Percentiles rank a stretch among this genome's conserved stretches.
Conservation (phyloP, 2,797 vertebrate genomes). For the Sebastes itinus region DNA sequence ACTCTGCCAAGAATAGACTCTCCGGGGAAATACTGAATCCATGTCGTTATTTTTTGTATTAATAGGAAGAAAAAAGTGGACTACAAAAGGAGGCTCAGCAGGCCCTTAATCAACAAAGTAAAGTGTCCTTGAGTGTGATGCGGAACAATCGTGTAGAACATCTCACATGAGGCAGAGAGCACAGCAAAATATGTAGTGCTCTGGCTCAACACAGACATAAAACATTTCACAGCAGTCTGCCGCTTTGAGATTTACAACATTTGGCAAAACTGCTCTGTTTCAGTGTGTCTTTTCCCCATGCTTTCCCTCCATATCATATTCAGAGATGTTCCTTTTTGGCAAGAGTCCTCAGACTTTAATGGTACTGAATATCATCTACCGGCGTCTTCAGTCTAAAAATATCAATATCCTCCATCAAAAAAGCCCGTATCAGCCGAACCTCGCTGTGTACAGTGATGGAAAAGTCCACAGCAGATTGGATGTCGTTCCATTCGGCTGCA, state of each 20-base stretch:
- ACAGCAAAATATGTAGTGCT: background rate
- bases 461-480: constrained; percentile 15
- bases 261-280: constrained; percentile 5
- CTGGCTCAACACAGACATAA: background rate
- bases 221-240: constrained; percentile 21
- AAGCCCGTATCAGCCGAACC: background rate
- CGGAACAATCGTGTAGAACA: background rate
- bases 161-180: constrained; percentile 3
- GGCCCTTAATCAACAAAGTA: constrained; percentile 24
- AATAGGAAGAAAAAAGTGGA: constrained; percentile 3
- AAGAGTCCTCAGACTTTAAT: constrained; percentile 14
- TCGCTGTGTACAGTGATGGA: background rate
- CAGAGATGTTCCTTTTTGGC: background rate
- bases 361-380: background rate
- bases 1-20: background rate
- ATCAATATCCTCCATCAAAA: constrained; percentile 28
- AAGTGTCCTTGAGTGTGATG: constrained; percentile 13
- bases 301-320: background rate
- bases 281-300: background rate
- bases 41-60: background rate
- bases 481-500: constrained; percentile 22
- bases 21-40: background rate
- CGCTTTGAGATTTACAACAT: constrained; percentile 29
- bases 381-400: constrained; percentile 24
- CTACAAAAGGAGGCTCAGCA: constrained; percentile 18